phyloP scores from a whole-genome alignment of 2,888 invertebrate species.

The Microctonus aethiopoides region DNA sequence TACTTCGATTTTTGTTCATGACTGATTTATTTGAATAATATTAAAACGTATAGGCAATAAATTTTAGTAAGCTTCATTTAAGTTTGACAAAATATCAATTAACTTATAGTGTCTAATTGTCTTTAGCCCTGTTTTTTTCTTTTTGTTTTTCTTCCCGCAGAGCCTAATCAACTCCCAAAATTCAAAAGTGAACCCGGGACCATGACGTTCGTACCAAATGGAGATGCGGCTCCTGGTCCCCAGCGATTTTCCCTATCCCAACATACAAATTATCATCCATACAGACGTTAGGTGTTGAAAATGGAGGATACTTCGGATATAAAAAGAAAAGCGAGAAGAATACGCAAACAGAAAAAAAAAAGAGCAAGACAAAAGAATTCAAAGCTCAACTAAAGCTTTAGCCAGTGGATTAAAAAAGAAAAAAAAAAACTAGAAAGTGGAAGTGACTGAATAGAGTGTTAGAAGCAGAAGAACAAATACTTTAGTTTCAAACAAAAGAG shows the following conservation, averaged over 20 bases:
- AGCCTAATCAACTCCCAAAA: slow-evolving; percentile 55
- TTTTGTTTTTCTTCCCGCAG: slow-evolving; percentile 51
- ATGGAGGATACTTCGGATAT: slow-evolving; percentile 37
- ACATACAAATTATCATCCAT: slow-evolving; percentile 69
- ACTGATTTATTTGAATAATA: too few species aligned
- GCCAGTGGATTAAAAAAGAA: background rate
- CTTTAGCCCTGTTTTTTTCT: slow-evolving; percentile 17
- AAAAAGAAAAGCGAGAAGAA: slow-evolving; percentile 5
- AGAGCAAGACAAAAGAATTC: background rate
- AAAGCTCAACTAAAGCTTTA: background rate
- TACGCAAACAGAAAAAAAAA: background rate
- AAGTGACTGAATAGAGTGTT: background rate
- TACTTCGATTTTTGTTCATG: background rate
- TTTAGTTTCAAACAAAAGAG: background rate
- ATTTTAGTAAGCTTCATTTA: background rate
- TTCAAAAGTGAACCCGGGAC: slow-evolving; percentile 59
- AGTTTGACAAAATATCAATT: too few species aligned
- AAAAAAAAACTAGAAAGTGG: background rate
- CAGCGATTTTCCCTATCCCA: slow-evolving; percentile 68
- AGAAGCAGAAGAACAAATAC: background rate
- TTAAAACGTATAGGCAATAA: too few species aligned
- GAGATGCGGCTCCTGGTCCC: slow-evolving; percentile 67
- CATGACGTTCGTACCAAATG: slow-evolving; percentile 57
- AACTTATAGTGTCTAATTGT: too few species aligned
- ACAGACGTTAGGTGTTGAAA: slow-evolving; percentile 64